Base-by-base conservation (phyloP, 2,888 invertebrate species). In the Kuschelorhynchus macadamiae region DNA sequence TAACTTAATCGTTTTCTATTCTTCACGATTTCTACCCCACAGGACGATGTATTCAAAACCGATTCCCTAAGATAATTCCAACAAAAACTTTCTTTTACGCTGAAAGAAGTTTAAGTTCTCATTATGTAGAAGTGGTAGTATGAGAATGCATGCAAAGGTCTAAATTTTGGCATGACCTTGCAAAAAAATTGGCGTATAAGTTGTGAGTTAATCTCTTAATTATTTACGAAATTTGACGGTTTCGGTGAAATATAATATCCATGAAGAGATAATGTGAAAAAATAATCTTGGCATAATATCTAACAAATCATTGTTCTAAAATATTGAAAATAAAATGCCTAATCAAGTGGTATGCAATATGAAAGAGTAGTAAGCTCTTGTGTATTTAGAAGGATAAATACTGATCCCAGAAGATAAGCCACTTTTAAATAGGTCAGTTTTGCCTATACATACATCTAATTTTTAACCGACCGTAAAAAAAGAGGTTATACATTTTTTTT, bases 1-100 rank as follows among this genome's bases (percentile, higher is more conserved):
- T 57, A 39, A 59, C 59, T 65, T 69, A 69, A 69, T 69, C 64
- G 69, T 55, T 69, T 60, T 65, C 69, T 69, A 69, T 69, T 69
- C 64, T 69, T 69, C 61, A 68, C 59, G 46, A 49, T 47, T 42
- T 53, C 52, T 57, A 64, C 68, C 68, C 41, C 68, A 68, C 68
- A 68, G 36, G 64, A 59, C 64, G 68, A 39, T 46, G 41, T 16
- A 67, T 62, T 36, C 21, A 53, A 56, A 41, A 36, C n/a, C 67
- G 60, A 47, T 62, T 67, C 62, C 56, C 61, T 50, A 25, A 56
- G 47, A 55, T 67, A 33, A 62, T 55, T 67, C 55, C 25, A 47
- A 46, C 21, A 12, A 61, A 67, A 60, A 66, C 44, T 33, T 30
- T 20, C 25, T 42, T 63, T 55, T 18, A 42, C 20, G 32, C 20